Percentiles rank a stretch among this genome's conserved stretches.
Evolutionary conservation across 92 coral and sea anemone species (phyloP).

Genomic region (Palythoa grandis): DNA sequence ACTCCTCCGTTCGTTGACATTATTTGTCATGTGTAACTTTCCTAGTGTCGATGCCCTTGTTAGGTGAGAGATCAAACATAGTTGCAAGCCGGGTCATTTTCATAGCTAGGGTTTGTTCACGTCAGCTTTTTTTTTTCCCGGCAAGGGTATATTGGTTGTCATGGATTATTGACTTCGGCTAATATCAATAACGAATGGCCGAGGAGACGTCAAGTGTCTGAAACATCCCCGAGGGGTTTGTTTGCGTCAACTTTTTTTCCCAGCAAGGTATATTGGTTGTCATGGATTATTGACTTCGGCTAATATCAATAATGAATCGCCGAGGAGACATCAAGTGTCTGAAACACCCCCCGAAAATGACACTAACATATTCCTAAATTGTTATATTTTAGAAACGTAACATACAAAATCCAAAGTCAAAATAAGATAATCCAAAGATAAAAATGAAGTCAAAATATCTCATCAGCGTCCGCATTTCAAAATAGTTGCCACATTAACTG

Average conservation of each 20-base stretch:
- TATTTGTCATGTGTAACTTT: not conserved
- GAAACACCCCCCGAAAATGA: not conserved
- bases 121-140: not conserved
- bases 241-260: not conserved
- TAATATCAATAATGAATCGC: constrained; percentile 21
- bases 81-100: not conserved
- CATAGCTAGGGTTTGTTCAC: not conserved
- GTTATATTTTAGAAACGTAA: no score
- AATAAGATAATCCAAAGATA: no score
- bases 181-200: constrained; percentile 24
- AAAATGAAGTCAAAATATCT: no score
- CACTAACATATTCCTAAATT: no score
- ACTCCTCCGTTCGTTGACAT: constrained; percentile 5
- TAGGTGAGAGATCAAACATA: not conserved
- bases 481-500: no score
- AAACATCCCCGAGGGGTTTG: not conserved
- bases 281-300: constrained; percentile 2
- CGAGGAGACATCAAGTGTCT: not conserved
- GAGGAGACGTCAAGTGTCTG: not conserved
- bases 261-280: not conserved
- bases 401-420: no score
- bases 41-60: no score
- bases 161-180: constrained; percentile 1
- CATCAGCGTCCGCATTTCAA: no score
- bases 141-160: not conserved